Evolutionary conservation across 1,140 invertebrate genomes (phyloP).

Genomic region (Mylabris phalerata): DNA sequence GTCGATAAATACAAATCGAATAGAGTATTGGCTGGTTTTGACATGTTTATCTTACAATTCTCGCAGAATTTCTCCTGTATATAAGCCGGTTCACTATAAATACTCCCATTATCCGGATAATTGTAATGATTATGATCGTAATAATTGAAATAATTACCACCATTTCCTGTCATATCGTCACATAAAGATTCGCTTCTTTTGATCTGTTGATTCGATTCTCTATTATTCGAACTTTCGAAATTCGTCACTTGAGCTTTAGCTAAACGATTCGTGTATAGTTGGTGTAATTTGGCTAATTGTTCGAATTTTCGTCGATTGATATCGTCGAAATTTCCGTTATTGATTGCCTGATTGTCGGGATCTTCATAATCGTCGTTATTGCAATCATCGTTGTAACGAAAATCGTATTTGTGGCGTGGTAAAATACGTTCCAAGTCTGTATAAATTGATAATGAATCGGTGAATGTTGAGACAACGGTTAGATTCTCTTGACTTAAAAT

Average conservation of each 20-base stretch:
- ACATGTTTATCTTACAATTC: constrained; percentile 64
- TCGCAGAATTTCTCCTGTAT: constrained; percentile 69
- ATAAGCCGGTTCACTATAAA: constrained; percentile 76
- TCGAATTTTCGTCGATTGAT: constrained; percentile 50
- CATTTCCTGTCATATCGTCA: constrained; percentile 63
- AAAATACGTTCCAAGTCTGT: constrained; percentile 61
- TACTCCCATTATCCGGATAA: constrained; percentile 61
- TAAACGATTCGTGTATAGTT: constrained; percentile 60
- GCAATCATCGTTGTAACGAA: constrained; percentile 26
- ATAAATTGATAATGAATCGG: constrained; percentile 69
- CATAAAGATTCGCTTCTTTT: constrained; percentile 59
- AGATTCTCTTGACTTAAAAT: constrained; percentile 85
- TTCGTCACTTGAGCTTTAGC: constrained; percentile 53
- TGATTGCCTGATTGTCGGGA: constrained; percentile 33
- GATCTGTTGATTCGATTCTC: constrained; percentile 38
- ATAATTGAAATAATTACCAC: constrained; percentile 30
- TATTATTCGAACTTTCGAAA: constrained; percentile 48
- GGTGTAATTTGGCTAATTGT: constrained; percentile 59
- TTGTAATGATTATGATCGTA: no score
- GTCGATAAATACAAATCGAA: constrained; percentile 39
- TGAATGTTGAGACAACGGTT: constrained; percentile 81
- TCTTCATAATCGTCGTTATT: constrained; percentile 41
- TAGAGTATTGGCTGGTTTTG: constrained; percentile 55
- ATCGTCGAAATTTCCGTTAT: constrained; percentile 34
- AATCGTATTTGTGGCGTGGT: constrained; percentile 38